phyloP scores from a whole-genome alignment of 2,797 vertebrate species.

The Eurystomus glaucurus region DNA sequence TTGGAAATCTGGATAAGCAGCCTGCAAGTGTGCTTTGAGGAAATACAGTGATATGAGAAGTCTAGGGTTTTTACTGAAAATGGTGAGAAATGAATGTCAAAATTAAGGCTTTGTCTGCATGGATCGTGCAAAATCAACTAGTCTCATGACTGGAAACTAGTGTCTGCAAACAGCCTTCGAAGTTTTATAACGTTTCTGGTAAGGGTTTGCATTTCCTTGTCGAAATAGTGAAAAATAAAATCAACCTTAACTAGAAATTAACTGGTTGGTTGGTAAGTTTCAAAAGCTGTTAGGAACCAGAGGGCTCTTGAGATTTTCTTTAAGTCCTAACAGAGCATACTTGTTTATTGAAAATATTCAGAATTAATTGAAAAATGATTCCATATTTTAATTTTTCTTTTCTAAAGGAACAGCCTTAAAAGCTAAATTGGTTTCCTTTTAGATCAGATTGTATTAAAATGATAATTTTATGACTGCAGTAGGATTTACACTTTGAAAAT shows the following conservation, averaged over 20 bases:
- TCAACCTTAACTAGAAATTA: conserved; percentile 24
- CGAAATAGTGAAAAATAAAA: conserved; percentile 14
- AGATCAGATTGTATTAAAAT: not conserved
- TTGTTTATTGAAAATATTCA: conserved; percentile 38
- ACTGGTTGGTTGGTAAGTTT: not conserved
- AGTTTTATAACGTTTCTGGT: conserved; percentile 37
- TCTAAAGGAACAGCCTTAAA: conserved; percentile 25
- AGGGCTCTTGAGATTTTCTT: conserved; percentile 22
- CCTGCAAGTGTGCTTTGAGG: conserved; percentile 56
- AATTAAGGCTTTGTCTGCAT: conserved; percentile 68
- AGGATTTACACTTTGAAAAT: not conserved
- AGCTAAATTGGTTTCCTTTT: conserved; percentile 34
- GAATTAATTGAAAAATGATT: not conserved
- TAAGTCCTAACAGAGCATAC: not conserved
- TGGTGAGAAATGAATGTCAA: conserved; percentile 32
- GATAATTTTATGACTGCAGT: not conserved
- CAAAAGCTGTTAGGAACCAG: conserved; percentile 20
- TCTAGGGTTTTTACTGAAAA: not conserved
- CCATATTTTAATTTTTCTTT: conserved; percentile 17
- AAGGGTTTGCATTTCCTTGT: conserved; percentile 45
- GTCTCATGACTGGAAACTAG: conserved; percentile 58
- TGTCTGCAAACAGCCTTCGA: conserved; percentile 53
- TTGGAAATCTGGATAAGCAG: conserved; percentile 41
- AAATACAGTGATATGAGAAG: conserved; percentile 63
- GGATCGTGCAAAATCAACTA: conserved; percentile 14